Conservation (phyloP, 2,113 vertebrate species). For the Pteropus alecto region DNA sequence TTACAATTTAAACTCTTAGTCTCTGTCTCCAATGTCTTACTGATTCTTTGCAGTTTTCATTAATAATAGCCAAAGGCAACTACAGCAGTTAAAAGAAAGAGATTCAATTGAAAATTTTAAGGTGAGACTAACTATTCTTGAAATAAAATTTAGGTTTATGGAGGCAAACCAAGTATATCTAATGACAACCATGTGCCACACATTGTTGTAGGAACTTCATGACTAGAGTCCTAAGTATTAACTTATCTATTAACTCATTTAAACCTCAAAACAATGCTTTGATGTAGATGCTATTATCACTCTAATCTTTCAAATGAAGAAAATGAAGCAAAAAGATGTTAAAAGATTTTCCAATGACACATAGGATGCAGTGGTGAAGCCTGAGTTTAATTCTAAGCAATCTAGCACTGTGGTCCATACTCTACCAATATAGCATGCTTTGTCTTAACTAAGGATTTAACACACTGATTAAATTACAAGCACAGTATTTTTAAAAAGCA, state of each 20-base stretch:
- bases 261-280: neutral
- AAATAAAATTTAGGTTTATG: neutral
- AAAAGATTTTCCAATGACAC: neutral
- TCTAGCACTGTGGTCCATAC: too few species aligned
- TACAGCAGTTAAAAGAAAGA: neutral
- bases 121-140: neutral
- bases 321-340: neutral
- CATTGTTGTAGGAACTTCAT: neutral
- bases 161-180: neutral
- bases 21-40: neutral
- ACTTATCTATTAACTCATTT: neutral
- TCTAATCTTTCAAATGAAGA: neutral
- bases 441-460: neutral
- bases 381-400: neutral
- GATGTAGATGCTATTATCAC: neutral
- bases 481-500: neutral
- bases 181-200: neutral
- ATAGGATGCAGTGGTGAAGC: neutral
- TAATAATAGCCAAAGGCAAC: constrained; percentile 1
- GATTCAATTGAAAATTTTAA: neutral
- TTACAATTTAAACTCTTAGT: neutral
- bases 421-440: rapidly evolving
- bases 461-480: neutral
- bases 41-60: neutral
- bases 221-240: neutral